phyloP scores from a whole-genome alignment of 2,797 vertebrate genomes.

The Acipenser transmontanus region DNA sequence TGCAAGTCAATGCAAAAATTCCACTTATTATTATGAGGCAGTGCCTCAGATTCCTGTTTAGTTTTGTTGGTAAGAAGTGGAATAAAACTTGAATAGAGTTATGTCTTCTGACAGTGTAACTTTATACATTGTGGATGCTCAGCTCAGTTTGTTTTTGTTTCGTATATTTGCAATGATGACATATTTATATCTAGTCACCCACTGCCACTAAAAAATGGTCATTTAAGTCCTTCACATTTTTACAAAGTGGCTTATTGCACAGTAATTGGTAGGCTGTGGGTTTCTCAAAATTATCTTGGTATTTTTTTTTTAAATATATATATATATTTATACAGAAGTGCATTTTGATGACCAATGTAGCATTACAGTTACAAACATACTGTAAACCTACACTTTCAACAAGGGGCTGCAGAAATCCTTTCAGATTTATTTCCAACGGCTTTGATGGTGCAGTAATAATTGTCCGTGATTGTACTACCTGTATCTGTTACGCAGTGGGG shows the following conservation, averaged over 20 bases:
- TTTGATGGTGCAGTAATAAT: no score
- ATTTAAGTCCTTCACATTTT: constrained; percentile 32
- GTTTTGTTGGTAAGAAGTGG: constrained; percentile 63
- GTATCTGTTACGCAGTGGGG: no score
- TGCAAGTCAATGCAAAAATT: constrained; percentile 79
- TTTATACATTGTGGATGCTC: constrained; percentile 47
- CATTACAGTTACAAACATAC: no score
- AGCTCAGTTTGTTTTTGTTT: constrained; percentile 21
- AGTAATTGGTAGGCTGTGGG: no score
- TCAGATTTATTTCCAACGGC: no score
- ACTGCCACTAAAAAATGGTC: constrained; percentile 29
- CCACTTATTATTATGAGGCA: constrained; percentile 50
- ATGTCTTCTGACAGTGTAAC: constrained; percentile 56
- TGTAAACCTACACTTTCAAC: no score
- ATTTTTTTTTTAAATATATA: constrained; percentile 47
- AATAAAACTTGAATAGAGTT: constrained; percentile 47
- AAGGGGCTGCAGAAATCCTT: no score
- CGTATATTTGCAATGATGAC: constrained; percentile 17
- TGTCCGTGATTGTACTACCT: no score
- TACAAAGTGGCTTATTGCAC: constrained; percentile 27
- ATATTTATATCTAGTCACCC: constrained; percentile 31
- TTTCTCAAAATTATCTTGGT: neutral
- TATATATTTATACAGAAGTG: constrained; percentile 37
- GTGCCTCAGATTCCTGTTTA: constrained; percentile 62
- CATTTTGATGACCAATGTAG: constrained; percentile 12